Evolutionary conservation across 2,888 invertebrate species (phyloP).

Genomic region (Herminia tarsipennalis): DNA sequence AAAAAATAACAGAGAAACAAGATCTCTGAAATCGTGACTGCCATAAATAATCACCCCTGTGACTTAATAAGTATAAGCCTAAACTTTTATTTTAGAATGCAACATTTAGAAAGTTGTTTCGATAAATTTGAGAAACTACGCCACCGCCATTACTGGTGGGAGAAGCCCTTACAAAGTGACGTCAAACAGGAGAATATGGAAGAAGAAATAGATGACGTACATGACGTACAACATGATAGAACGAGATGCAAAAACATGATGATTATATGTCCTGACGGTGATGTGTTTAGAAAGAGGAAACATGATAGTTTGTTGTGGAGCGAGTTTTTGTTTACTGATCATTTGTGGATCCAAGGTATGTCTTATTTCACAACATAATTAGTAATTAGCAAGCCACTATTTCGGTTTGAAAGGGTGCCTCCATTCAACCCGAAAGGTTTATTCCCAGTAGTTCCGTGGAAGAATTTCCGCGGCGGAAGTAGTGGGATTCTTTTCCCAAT

Average conservation of each 20-base stretch:
- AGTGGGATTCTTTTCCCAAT: too few relatives aligned
- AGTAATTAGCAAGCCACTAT: neutral
- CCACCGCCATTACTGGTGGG: constrained; percentile 74
- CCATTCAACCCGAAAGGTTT: too few relatives aligned
- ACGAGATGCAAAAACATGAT: constrained; percentile 67
- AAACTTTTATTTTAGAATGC: constrained; percentile 55
- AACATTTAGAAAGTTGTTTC: constrained; percentile 65
- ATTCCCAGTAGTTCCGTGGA: too few relatives aligned
- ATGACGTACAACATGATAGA: constrained; percentile 50
- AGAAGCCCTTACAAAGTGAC: constrained; percentile 27
- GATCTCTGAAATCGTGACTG: neutral
- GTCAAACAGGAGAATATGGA: constrained; percentile 50
- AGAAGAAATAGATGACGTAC: constrained; percentile 34
- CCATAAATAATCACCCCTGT: neutral
- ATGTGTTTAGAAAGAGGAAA: constrained; percentile 63
- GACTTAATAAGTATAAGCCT: neutral
- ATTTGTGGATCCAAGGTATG: constrained; percentile 69
- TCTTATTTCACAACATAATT: neutral
- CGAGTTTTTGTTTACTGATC: constrained; percentile 74
- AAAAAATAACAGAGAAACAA: too few relatives aligned
- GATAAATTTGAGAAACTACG: constrained; percentile 69
- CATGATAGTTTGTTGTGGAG: constrained; percentile 72
- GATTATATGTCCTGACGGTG: constrained; percentile 73
- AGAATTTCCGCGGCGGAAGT: too few relatives aligned
- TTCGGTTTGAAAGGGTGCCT: too few relatives aligned